A percentile compares a stretch with the other conserved stretches of the same genome.
phyloP scores from a whole-genome alignment of 2,888 invertebrate genomes.

The Reticulitermes lucifugus region DNA sequence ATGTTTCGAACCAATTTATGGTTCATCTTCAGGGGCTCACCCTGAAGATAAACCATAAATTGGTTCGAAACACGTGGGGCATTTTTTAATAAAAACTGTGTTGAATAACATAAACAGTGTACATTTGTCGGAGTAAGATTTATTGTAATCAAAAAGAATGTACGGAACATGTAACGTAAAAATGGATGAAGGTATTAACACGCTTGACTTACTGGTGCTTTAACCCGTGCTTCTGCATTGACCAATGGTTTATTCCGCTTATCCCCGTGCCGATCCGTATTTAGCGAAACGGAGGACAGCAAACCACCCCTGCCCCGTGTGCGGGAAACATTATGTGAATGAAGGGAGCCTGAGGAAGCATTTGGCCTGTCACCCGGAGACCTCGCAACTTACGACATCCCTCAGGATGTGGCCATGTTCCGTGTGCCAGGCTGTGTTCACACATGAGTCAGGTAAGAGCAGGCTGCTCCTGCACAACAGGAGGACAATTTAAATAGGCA shows the following conservation, averaged over 20 bases:
- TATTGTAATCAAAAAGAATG: too few species aligned
- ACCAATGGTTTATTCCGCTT: conserved; percentile 52
- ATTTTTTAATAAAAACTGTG: too few species aligned
- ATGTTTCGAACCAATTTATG: too few species aligned
- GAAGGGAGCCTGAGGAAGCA: conserved; percentile 94
- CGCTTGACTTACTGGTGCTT: conserved; percentile 42
- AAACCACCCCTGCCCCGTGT: conserved; percentile 94
- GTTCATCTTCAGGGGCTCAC: too few species aligned
- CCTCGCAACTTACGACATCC: conserved; percentile 85
- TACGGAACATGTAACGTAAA: too few species aligned
- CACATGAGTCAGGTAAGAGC: conserved; percentile 87
- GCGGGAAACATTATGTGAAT: conserved; percentile 96
- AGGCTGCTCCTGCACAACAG: not conserved
- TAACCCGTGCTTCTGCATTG: conserved; percentile 53
- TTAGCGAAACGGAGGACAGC: conserved; percentile 94
- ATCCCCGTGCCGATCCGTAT: conserved; percentile 71
- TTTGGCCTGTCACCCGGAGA: conserved; percentile 93
- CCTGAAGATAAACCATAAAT: too few species aligned
- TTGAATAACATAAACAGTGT: too few species aligned
- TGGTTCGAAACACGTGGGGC: too few species aligned
- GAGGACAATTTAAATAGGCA: too few species aligned
- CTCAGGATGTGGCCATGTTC: conserved; percentile 97
- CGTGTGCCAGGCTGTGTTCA: conserved; percentile 94
- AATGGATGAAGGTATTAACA: not conserved
- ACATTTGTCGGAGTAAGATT: too few species aligned